Evolutionary conservation across 2,888 invertebrate genomes (phyloP).

Genomic region (Leucophenga montana): DNA sequence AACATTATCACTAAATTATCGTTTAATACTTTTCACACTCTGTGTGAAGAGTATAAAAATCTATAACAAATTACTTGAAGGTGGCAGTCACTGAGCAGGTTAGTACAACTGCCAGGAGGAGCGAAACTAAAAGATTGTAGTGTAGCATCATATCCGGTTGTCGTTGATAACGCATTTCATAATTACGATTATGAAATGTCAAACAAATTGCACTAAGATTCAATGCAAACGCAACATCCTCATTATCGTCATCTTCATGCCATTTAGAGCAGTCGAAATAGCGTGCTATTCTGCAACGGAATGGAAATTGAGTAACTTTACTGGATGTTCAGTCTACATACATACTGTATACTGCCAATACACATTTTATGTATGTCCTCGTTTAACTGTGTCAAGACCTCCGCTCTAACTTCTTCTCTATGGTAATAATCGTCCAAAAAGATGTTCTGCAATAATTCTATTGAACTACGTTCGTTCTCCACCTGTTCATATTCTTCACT

Average conservation of each 20-base stretch:
- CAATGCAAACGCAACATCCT: not conserved
- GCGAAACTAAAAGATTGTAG: not conserved
- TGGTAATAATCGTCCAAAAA: not conserved
- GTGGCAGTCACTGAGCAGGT: too few relatives aligned
- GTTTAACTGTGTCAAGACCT: slow-evolving; percentile 80
- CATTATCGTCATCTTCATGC: not conserved
- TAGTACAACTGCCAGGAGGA: not conserved
- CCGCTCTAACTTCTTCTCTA: slow-evolving; percentile 61
- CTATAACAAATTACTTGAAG: too few relatives aligned
- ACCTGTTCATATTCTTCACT: too few relatives aligned
- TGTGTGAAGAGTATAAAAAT: too few relatives aligned
- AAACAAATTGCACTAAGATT: not conserved
- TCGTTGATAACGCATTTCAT: too few relatives aligned
- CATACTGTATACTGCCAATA: slow-evolving; percentile 82
- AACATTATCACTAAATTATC: too few relatives aligned
- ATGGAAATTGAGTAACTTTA: too few relatives aligned
- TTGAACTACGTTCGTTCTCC: too few relatives aligned
- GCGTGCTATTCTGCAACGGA: not conserved
- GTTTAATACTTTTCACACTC: too few relatives aligned
- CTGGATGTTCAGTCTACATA: slow-evolving; percentile 35
- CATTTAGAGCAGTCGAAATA: not conserved
- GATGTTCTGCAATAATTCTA: not conserved
- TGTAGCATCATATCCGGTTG: not conserved
- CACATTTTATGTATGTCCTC: slow-evolving; percentile 86
- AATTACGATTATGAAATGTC: not conserved